These are phyloP conservation scores for Choloepus hoffmanni DNA, from an alignment of 2,113 vertebrate genomes.

Conservation along the genomic window DNA sequence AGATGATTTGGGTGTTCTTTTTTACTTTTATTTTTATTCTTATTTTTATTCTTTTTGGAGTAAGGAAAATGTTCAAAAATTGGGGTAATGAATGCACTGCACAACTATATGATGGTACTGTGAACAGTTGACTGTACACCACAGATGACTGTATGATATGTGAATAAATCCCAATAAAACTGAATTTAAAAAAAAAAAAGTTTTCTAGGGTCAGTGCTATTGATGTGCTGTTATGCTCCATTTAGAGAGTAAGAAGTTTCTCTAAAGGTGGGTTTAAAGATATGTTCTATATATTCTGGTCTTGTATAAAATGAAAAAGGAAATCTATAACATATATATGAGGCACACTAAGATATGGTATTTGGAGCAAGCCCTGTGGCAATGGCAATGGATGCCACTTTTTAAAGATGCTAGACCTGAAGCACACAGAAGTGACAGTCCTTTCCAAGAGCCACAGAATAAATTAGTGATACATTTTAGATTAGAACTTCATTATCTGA, in stretches of 20 bases:
- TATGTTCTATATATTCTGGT: background rate
- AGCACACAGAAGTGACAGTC: background rate
- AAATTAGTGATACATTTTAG: background rate
- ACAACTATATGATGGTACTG: too few relatives aligned
- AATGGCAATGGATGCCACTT: rapidly evolving
- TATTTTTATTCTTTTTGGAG: too few relatives aligned
- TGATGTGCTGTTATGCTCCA: background rate
- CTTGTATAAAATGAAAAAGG: background rate
- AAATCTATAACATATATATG: background rate
- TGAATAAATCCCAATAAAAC: too few relatives aligned
- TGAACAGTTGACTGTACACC: too few relatives aligned
- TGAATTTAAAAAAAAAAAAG: background rate
- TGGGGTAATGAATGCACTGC: too few relatives aligned
- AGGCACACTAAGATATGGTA: background rate
- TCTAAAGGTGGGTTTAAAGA: background rate
- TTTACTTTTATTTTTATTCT: too few relatives aligned
- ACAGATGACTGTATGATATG: too few relatives aligned
- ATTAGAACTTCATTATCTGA: background rate
- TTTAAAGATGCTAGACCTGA: background rate
- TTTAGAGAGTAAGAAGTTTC: background rate
- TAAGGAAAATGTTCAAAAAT: too few relatives aligned
- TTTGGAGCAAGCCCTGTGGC: background rate
- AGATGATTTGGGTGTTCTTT: too few relatives aligned
- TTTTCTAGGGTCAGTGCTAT: background rate
- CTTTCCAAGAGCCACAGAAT: background rate